Percentiles rank a stretch among this genome's conserved stretches.
These are phyloP conservation scores for Drosophila kurseongensis DNA, from an alignment of 1,140 invertebrate species.

Conservation along the genomic window DNA sequence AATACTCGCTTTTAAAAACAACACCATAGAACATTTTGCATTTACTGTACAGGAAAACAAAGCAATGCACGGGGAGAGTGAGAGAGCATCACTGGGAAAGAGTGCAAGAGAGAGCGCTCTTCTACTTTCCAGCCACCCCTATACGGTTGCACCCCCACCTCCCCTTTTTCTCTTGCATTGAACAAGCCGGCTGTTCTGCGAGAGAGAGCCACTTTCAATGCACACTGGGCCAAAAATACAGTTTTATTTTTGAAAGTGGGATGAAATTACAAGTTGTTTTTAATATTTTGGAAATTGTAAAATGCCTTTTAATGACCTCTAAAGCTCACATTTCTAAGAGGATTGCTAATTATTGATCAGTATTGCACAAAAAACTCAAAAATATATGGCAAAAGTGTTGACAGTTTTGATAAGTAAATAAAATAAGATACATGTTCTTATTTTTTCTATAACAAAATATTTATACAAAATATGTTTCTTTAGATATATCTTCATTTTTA, in stretches of 20 bases:
- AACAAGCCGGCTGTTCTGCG: constrained; percentile 9
- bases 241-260: no score
- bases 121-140: constrained; percentile 31
- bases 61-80: constrained; percentile 25
- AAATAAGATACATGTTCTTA: no score
- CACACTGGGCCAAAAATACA: background rate
- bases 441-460: background rate
- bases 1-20: constrained; percentile 6
- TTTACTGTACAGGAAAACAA: constrained; percentile 72
- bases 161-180: background rate
- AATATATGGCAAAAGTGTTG: no score
- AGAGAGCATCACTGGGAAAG: constrained; percentile 25
- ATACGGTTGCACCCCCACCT: constrained; percentile 22
- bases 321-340: no score
- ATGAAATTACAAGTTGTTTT: no score
- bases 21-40: constrained; percentile 64
- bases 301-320: no score
- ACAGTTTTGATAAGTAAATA: no score
- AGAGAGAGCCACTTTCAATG: constrained; percentile 8
- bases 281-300: no score
- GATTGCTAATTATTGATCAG: no score
- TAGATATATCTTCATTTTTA: no score
- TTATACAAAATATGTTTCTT: background rate
- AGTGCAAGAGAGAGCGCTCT: constrained; percentile 22
- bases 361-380: no score